Conservation (phyloP, 2,888 invertebrate genomes). For the Drosophila antonietae region DNA sequence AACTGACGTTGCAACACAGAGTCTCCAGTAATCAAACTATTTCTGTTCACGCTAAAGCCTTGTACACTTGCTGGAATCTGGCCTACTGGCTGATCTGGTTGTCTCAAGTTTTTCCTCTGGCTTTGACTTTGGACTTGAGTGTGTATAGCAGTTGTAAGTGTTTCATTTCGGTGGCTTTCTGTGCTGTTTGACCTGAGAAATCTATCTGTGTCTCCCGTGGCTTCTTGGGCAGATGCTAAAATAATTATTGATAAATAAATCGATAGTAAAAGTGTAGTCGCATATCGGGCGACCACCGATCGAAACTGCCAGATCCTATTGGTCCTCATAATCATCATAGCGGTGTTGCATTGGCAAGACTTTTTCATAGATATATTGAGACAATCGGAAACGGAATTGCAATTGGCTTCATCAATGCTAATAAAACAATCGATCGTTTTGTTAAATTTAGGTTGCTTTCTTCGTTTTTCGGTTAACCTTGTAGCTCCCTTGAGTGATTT, state of each 20-base stretch:
- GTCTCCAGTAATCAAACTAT: slow-evolving; percentile 68
- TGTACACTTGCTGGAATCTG: slow-evolving; percentile 3
- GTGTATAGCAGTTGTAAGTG: background rate
- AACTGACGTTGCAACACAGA: slow-evolving; percentile 82
- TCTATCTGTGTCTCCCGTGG: background rate
- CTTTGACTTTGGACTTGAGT: slow-evolving; percentile 2
- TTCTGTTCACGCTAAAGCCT: slow-evolving; percentile 55
- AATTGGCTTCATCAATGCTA: background rate
- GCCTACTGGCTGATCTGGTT: background rate
- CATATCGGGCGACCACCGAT: slow-evolving; percentile 24
- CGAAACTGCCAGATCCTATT: slow-evolving; percentile 10
- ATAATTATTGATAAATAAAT: slow-evolving; percentile 29
- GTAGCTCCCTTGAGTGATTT: slow-evolving; percentile 3
- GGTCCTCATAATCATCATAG: slow-evolving; percentile 1
- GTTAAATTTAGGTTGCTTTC: background rate
- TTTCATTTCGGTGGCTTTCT: background rate
- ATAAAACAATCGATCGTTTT: background rate
- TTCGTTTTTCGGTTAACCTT: slow-evolving; percentile 12
- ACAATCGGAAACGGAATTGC: background rate
- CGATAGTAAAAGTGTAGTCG: slow-evolving; percentile 23
- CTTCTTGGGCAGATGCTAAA: slow-evolving; percentile 31
- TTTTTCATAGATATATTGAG: background rate
- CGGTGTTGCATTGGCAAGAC: slow-evolving; percentile 14
- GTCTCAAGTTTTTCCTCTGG: slow-evolving; percentile 20
- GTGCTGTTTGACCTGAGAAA: background rate